Conservation (phyloP, 2,113 vertebrate species). For the Ophiodon elongatus region DNA sequence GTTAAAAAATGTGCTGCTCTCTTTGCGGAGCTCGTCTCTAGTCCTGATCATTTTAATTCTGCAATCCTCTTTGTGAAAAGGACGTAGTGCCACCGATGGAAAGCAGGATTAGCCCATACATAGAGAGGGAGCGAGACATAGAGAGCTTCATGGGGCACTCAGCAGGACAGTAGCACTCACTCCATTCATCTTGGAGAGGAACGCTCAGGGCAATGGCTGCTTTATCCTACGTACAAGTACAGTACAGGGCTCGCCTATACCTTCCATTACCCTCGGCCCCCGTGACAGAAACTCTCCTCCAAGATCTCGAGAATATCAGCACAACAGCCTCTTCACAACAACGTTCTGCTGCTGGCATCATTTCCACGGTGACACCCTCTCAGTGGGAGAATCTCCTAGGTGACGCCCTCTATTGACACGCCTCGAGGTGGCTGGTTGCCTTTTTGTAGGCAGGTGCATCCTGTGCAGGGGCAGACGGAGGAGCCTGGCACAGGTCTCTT, state of each 20-base stretch:
- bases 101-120: slow-evolving; percentile 68
- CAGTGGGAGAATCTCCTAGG: slow-evolving; percentile 80
- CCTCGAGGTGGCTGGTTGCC: slow-evolving; percentile 65
- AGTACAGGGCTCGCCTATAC: neutral
- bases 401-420: slow-evolving; percentile 74
- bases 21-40: slow-evolving; percentile 20
- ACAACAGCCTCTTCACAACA: slow-evolving; percentile 41
- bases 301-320: slow-evolving; percentile 14
- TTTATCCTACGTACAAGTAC: slow-evolving; percentile 38
- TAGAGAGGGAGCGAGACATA: slow-evolving; percentile 27
- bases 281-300: slow-evolving; percentile 33
- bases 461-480: slow-evolving; percentile 57
- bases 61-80: slow-evolving; percentile 84
- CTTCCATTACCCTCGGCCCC: slow-evolving; percentile 10
- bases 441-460: slow-evolving; percentile 77
- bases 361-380: slow-evolving; percentile 75
- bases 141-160: slow-evolving; percentile 64
- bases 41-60: slow-evolving; percentile 68
- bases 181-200: slow-evolving; percentile 49
- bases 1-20: slow-evolving; percentile 34
- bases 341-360: slow-evolving; percentile 56
- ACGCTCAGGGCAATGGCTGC: slow-evolving; percentile 40
- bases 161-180: slow-evolving; percentile 52
- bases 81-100: slow-evolving; percentile 57
- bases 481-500: slow-evolving; percentile 5